phyloP scores from a whole-genome alignment of 2,888 invertebrate species.

The Periphyllus acericola region DNA sequence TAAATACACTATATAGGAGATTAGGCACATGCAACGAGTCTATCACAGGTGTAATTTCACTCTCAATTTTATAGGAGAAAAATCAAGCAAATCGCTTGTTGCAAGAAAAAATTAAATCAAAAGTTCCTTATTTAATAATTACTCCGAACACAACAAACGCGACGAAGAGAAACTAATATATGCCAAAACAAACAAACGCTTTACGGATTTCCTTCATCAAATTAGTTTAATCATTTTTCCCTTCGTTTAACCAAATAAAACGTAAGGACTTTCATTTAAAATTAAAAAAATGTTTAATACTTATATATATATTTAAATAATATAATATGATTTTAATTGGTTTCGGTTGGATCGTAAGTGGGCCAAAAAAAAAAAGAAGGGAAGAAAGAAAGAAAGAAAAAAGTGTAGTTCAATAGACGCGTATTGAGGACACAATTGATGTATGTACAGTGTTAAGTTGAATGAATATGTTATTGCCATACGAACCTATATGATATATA shows the following conservation, averaged over 20 bases:
- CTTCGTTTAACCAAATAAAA: neutral
- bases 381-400: constrained; percentile 5
- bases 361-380: constrained; percentile 11
- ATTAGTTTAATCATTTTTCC: neutral
- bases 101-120: neutral
- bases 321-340: constrained; percentile 29
- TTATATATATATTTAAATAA: neutral
- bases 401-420: constrained; percentile 51
- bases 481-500: neutral
- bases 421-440: constrained; percentile 55
- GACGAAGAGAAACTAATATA: neutral
- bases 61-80: neutral
- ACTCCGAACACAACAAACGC: neutral
- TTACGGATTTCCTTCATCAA: neutral
- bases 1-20: neutral
- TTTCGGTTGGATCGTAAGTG: constrained; percentile 41
- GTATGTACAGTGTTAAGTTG: neutral
- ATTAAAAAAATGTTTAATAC: neutral
- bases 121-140: neutral
- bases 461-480: constrained; percentile 26
- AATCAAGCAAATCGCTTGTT: neutral
- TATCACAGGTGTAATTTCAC: neutral
- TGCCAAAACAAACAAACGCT: neutral
- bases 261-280: neutral
- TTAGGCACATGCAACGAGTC: neutral